Conservation (phyloP, 1,140 invertebrate genomes). For the Temnothorax curvispinosus region DNA sequence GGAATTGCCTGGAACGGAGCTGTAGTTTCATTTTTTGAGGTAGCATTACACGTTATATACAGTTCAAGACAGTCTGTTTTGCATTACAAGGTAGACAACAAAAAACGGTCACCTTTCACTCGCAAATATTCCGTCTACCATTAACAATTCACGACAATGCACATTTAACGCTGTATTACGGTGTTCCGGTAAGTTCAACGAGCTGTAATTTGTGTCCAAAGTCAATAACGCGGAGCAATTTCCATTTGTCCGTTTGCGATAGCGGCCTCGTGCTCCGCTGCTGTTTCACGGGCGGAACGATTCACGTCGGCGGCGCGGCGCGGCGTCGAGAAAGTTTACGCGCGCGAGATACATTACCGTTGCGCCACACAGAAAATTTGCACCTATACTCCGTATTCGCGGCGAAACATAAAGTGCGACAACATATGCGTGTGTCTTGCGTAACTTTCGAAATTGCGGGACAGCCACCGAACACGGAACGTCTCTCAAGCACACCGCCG, state of each 20-base stretch:
- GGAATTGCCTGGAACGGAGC: background rate
- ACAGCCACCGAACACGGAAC: background rate
- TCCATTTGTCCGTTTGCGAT: conserved; percentile 22
- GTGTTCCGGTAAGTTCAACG: conserved; percentile 32
- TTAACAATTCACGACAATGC: conserved; percentile 18
- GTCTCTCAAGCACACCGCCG: background rate
- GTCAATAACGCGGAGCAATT: conserved; percentile 50
- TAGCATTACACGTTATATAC: background rate
- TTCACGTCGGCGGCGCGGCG: background rate
- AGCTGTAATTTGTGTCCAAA: conserved; percentile 48
- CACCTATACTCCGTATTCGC: background rate
- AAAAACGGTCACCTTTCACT: conserved; percentile 44
- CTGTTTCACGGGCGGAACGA: conserved; percentile 11
- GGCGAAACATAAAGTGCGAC: background rate
- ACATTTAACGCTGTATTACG: conserved; percentile 27
- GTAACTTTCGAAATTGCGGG: conserved; percentile 19
- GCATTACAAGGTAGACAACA: conserved; percentile 30
- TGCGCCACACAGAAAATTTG: background rate
- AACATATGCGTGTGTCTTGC: background rate
- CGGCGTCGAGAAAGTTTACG: conserved; percentile 21
- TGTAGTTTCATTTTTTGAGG: background rate
- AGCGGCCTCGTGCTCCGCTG: background rate
- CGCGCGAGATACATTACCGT: background rate
- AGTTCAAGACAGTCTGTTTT: conserved; percentile 2
- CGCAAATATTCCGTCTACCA: conserved; percentile 6